Conservation (phyloP, 2,888 invertebrate genomes). For the Petrophora chlorosata region DNA sequence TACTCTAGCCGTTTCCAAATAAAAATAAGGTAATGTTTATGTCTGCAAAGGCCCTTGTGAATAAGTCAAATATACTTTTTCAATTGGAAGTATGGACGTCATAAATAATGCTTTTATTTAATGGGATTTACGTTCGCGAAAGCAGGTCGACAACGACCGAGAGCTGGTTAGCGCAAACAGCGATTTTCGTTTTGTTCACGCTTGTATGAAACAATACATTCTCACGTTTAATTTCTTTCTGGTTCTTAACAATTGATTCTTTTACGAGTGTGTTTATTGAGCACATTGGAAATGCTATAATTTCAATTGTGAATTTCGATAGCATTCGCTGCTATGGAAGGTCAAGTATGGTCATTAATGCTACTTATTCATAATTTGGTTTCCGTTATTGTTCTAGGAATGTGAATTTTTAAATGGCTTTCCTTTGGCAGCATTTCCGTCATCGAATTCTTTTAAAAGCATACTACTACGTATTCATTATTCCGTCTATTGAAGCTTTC, state of each 20-base stretch:
- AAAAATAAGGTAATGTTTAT: constrained; percentile 54
- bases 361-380: constrained; percentile 10
- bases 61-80: constrained; percentile 57
- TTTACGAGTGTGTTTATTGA: constrained; percentile 83
- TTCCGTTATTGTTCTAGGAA: not conserved
- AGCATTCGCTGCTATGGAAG: constrained; percentile 30
- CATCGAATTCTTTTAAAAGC: too few relatives aligned
- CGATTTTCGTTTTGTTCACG: constrained; percentile 78
- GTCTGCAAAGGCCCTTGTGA: constrained; percentile 48
- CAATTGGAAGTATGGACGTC: constrained; percentile 63
- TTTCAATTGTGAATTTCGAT: constrained; percentile 66
- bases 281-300: constrained; percentile 73
- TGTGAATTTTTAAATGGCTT: too few relatives aligned
- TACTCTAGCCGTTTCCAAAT: constrained; percentile 35
- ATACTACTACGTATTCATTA: too few relatives aligned
- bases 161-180: constrained; percentile 77
- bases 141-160: constrained; percentile 81
- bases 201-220: constrained; percentile 81
- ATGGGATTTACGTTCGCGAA: constrained; percentile 76
- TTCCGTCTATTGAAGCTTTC: too few relatives aligned
- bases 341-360: constrained; percentile 18
- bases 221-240: constrained; percentile 83
- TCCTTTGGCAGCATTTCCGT: too few relatives aligned
- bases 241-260: constrained; percentile 77
- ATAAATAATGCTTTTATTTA: constrained; percentile 77